phyloP scores from a whole-genome alignment of 2,113 vertebrate genomes.

The Chascanopsetta lugubris region DNA sequence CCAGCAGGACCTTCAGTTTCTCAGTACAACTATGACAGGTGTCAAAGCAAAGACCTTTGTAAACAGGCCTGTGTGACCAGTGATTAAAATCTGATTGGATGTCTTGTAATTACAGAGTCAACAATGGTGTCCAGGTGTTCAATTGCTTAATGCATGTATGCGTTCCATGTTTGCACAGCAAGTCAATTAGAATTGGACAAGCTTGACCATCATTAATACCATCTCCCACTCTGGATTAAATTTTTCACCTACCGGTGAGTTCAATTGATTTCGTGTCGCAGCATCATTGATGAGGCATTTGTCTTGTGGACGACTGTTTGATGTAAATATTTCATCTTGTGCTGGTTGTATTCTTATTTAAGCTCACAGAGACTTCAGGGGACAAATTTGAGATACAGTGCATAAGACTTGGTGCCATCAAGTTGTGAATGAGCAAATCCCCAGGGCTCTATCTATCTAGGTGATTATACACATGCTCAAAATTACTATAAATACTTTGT shows the following conservation, averaged over 20 bases:
- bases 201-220: constrained; percentile 65
- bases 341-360: constrained; percentile 6
- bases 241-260: constrained; percentile 61
- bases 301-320: constrained; percentile 29
- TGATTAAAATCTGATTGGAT: constrained; percentile 70
- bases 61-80: constrained; percentile 27
- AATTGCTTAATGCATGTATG: constrained; percentile 55
- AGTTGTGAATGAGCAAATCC: no score
- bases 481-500: no score
- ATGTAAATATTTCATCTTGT: constrained; percentile 54
- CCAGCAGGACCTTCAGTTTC: not conserved
- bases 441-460: no score
- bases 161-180: constrained; percentile 68
- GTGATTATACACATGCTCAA: no score
- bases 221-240: constrained; percentile 61
- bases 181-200: constrained; percentile 57
- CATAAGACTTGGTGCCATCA: no score
- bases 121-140: constrained; percentile 54
- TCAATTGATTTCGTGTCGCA: constrained; percentile 74
- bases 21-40: constrained; percentile 23
- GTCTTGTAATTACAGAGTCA: constrained; percentile 65
- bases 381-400: no score
- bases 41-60: constrained; percentile 28
- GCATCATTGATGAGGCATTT: constrained; percentile 63
- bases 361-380: constrained; percentile 4